Base-by-base conservation (phyloP, 2,113 vertebrate genomes). In the Athene noctua region DNA sequence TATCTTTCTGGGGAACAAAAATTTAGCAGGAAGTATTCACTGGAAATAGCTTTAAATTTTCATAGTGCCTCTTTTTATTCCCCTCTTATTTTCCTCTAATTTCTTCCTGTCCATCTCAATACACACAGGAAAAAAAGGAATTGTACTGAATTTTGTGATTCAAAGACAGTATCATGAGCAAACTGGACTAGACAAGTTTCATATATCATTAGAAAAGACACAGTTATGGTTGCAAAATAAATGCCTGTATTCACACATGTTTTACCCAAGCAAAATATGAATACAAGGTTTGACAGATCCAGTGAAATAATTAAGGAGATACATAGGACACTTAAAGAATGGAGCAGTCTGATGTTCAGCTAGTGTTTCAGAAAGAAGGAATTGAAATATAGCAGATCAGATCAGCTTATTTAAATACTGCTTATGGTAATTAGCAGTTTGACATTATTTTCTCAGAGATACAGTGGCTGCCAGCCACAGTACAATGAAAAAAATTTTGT, bases 341-440 rank as follows among this genome's bases (percentile, higher is more conserved):
- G 21, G 29, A 91, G 44, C 30, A 85, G 15, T 49, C 27, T 92
- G 44, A 75, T 79, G 44, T 67, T 85, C 80, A 94, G 30, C 23
- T 77, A 46, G 5, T 34, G 42, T 34, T 67, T 83, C 55, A 94
- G 68, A 88, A 91, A 32, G 49, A 90, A 95, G 32, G 11, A 88
- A 72, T 6, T 90, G 44, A 86, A 88, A 78, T 59, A 22, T 38
- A 92, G 83, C 23, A 81, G 72, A 94, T 89, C 38, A 52, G 30
- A 94, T 81, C 34, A 83, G n/a, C 27, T 94, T 94, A 72, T 96
- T 93, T 89, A 91, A 96, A 87, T 79, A 52, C 27, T 9, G 2
- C 22, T 86, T 15, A 65, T 0, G 2, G 13, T 89, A 94, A 95
- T 96, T 94, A 96, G 19, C 14, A 54, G 10, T 42, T 86, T 92